Conservation (phyloP, 2,113 vertebrate species). For the Pelusios castaneus region DNA sequence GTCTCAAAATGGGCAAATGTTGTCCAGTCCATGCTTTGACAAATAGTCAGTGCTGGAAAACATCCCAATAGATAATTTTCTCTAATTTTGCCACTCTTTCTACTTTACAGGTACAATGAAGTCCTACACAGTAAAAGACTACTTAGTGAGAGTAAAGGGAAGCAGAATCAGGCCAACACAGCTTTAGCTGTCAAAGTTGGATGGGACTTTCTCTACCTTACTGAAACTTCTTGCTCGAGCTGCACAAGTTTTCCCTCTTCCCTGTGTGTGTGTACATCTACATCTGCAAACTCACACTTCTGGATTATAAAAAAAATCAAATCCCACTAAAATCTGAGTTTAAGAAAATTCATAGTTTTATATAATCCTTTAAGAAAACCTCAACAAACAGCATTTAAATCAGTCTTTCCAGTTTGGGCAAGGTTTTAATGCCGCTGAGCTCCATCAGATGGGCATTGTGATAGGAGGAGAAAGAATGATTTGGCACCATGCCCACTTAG, state of each 20-base stretch:
- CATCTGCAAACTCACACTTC: not conserved
- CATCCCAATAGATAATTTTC: not conserved
- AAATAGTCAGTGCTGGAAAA: not conserved
- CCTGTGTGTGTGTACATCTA: not conserved
- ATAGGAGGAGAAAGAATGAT: not conserved
- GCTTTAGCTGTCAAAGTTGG: not conserved
- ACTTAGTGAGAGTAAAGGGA: not conserved
- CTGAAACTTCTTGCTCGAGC: not conserved
- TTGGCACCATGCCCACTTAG: not conserved
- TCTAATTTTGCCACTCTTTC: conserved; percentile 43
- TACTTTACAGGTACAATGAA: not conserved
- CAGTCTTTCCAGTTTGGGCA: not conserved
- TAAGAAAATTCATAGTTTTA: not conserved
- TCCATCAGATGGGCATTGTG: not conserved
- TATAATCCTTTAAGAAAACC: not conserved
- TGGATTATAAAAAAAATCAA: not conserved
- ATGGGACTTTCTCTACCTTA: not conserved
- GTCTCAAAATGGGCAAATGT: not conserved
- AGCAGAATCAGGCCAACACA: not conserved
- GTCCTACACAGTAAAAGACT: not conserved
- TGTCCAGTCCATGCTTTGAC: not conserved
- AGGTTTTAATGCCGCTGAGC: not conserved
- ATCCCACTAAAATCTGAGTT: not conserved
- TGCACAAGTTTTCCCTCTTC: not conserved
- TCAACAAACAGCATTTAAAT: not conserved